These are phyloP conservation scores for Nasonovia ribisnigri DNA, from an alignment of 2,888 invertebrate species.

Conservation along the genomic window DNA sequence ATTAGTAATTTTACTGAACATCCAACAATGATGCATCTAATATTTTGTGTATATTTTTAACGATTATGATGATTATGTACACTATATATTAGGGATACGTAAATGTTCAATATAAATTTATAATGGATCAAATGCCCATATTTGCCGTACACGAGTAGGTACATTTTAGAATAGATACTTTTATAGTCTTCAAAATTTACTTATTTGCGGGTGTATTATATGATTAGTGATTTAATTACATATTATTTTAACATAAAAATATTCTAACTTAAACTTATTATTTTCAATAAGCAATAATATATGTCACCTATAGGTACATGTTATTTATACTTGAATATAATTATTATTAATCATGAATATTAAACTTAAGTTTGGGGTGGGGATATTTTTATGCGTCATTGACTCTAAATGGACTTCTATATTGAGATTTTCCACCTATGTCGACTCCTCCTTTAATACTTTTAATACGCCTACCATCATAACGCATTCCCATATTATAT, in stretches of 20 bases:
- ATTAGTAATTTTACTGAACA: background rate
- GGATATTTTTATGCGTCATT: too few species aligned
- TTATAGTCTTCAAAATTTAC: background rate
- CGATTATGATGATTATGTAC: background rate
- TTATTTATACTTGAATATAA: background rate
- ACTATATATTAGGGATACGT: background rate
- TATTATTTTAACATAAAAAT: background rate
- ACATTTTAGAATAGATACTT: background rate
- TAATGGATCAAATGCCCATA: background rate
- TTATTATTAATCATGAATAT: too few species aligned
- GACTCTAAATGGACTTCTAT: constrained; percentile 1
- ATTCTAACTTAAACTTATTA: background rate
- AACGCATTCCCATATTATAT: background rate
- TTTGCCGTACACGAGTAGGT: background rate
- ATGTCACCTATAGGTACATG: background rate
- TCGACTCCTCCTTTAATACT: constrained; percentile 14
- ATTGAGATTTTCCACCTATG: background rate
- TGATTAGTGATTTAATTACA: background rate
- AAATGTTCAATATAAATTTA: background rate
- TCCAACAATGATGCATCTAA: background rate
- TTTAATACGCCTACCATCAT: background rate
- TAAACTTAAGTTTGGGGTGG: too few species aligned
- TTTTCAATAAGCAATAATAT: background rate
- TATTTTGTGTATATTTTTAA: background rate
- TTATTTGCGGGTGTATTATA: background rate